Evolutionary conservation across 1,140 invertebrate genomes (phyloP), one percentile per base, ranked within the genome.

Genomic region (Hylyphantes graminicola): DNA sequence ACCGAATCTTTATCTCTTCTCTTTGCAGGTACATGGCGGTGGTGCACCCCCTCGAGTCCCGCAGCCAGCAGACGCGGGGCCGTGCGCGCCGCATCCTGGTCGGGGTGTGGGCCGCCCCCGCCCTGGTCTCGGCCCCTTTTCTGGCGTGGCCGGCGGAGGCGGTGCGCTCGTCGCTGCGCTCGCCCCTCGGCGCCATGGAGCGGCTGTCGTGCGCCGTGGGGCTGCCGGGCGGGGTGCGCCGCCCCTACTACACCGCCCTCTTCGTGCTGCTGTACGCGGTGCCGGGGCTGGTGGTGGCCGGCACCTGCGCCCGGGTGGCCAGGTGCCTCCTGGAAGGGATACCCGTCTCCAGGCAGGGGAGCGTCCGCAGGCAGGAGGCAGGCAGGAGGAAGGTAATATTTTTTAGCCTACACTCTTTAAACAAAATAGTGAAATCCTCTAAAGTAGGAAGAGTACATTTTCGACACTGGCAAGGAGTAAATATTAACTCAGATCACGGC

Each of bases 1-100:
- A 35, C 35, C 35, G 35, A 35, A 35, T 35, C 1, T 35, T 48
- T 67, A 35, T 21, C 19, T 53, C 15, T 17, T 50, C 51, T 17
- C 54, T 50, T 59, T 67, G 50, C 87, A 92, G 91, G 72, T 91
- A 91, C 78, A 90, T 90, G 85, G 91, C 91, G n/a, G 90, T 92
- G 59, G 89, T 92, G 8, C 89, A 91, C 85, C 91, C 91, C 0
- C 85, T 92, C 19, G 88, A 90, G 10, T 89, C 89, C 13, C 88
- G 91, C 85, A 89, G 89, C 64, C 87, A 90, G 51, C 88, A 91
- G 67, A 90, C 88, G 50, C 90, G 90, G 86, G 86, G 88, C 0
- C 86, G 91, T 35, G 90, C 90, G 12, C 87, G 87, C 53, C 87
- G 88, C 35, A 90, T 91, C n/a, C 86, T 92, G 8, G 85, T 89